Evolutionary conservation across 2,888 invertebrate genomes (phyloP), one percentile per base, ranked within the genome.

Genomic region (Phymatocera aterrima): DNA sequence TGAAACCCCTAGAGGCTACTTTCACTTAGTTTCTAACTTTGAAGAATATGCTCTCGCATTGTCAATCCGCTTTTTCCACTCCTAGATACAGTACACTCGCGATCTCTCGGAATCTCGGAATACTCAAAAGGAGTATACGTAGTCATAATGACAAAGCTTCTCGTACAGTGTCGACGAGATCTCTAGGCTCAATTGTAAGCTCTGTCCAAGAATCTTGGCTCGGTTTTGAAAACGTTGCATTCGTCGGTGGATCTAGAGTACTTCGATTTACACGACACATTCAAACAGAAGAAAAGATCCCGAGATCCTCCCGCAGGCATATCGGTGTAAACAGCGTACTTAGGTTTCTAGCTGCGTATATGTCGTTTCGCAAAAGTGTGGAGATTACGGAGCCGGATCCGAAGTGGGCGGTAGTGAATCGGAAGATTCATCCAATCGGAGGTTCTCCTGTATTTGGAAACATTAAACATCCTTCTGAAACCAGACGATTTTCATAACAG

Each of bases 191-290:
- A 3, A 12, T 1, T 8, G 57, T 24, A 64, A 64, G 61, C 61
- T 37, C 28, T 64, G n/a, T n/a, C 10, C 18, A 6, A 64, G 18
- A 64, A 64, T 10, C 18, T 37, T 18, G 37, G 61, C 37, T 61
- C 18, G 18, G 37, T 61, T 61, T 61, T 34, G n/a, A 61, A 61
- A 61, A 61, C 18, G 6, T n/a, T 34, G 61, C 34, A 64, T 37
- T 37, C 10, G 37, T 64, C n/a, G 18, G 51, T 51, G 15, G 18
- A n/a, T 15, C 12, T 51, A 51, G 48, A 8, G 3, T 48, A 48
- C 18, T 48, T 12, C 10, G 43, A 43, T 43, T n/a, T 15, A 3
- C 61, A 61, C 34, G 1, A 28, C 28, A 57, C 8, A 5, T 64
- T 5, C 18, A 34, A 37, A 34, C 61, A 18, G 2, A 4, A n/a